Conservation (phyloP, 2,797 vertebrate species). For the Varecia variegata region DNA sequence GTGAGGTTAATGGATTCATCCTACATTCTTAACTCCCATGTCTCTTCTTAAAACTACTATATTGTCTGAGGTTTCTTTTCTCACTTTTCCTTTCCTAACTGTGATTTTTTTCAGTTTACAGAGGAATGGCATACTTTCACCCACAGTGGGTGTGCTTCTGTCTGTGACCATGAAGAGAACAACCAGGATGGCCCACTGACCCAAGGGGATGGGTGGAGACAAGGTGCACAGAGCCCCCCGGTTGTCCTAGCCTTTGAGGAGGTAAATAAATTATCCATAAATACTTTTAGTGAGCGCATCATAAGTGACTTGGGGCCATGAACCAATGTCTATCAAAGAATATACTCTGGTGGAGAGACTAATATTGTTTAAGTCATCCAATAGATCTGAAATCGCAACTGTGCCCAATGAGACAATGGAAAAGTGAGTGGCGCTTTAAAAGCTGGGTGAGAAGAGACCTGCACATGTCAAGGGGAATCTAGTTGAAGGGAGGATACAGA, state of each 20-base stretch:
- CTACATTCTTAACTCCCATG: neutral
- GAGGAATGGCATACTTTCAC: neutral
- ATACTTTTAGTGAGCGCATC: neutral
- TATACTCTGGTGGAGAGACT: neutral
- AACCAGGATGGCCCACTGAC: no score
- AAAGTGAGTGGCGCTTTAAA: neutral
- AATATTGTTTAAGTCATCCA: neutral
- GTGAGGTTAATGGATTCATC: neutral
- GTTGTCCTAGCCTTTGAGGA: neutral
- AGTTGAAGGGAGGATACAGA: fast-evolving
- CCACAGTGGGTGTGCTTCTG: neutral
- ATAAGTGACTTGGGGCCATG: neutral
- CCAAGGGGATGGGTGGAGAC: neutral
- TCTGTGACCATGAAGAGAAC: neutral
- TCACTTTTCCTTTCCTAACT: neutral
- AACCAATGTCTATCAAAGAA: neutral
- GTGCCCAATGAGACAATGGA: neutral
- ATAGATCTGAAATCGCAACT: neutral
- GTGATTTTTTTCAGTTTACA: neutral
- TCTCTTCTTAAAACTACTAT: neutral
- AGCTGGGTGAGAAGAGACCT: neutral
- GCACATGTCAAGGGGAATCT: fast-evolving
- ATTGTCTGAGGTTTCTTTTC: neutral
- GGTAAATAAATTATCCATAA: neutral
- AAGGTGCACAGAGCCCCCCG: neutral